These are phyloP conservation scores for Gymnopithys bicolor DNA, from an alignment of 2,797 vertebrate genomes.

Conservation along the genomic window DNA sequence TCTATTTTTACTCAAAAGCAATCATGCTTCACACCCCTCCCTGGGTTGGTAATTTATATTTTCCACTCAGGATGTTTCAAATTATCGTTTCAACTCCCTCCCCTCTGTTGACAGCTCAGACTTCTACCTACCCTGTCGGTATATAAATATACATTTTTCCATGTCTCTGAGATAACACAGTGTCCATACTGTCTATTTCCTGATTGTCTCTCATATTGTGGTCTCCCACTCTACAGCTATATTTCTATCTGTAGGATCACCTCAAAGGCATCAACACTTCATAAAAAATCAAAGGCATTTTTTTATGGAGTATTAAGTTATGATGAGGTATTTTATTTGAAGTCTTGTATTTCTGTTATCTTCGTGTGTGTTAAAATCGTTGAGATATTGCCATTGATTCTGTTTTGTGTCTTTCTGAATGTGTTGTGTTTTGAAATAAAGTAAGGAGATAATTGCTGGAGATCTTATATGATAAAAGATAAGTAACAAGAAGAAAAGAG, in stretches of 20 bases:
- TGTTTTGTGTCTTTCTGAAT: background rate
- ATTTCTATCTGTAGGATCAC: background rate
- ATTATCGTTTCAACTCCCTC: conserved; percentile 4
- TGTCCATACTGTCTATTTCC: conserved; percentile 13
- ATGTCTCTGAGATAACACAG: conserved; percentile 35
- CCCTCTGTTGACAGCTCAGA: conserved; percentile 13
- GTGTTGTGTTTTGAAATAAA: background rate
- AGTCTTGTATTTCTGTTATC: background rate
- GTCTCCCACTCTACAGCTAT: background rate
- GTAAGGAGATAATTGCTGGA: background rate
- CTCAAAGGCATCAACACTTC: background rate
- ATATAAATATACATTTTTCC: conserved; percentile 33
- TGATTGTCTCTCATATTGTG: background rate
- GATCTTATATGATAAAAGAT: background rate
- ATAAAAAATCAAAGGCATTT: background rate
- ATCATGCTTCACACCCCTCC: background rate
- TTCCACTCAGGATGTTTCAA: conserved; percentile 38
- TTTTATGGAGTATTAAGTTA: background rate
- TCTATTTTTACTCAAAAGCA: background rate
- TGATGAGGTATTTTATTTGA: background rate
- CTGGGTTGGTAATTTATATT: background rate
- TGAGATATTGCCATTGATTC: background rate
- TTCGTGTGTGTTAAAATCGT: background rate
- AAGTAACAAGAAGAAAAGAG: background rate
- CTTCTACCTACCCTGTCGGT: background rate